Conservation (phyloP, 2,797 vertebrate species). For the Cetoscarus ocellatus region DNA sequence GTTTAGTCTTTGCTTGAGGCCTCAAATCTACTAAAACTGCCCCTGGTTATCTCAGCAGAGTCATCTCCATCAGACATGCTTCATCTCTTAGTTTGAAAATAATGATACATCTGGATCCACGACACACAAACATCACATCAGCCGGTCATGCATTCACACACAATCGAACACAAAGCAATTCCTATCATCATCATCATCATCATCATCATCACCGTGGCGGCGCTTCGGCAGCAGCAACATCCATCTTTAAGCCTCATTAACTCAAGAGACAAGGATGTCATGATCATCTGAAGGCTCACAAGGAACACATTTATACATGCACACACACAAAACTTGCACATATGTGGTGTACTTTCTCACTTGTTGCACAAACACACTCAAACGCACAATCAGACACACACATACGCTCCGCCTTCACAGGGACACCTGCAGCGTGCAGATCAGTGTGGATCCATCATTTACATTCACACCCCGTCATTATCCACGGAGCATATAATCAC, state of each 20-base stretch:
- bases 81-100: constrained; percentile 10
- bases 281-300: constrained; percentile 14
- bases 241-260: constrained; percentile 55
- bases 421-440: constrained; percentile 27
- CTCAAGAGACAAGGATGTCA: constrained; percentile 32
- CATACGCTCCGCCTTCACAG: neutral
- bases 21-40: too few relatives aligned
- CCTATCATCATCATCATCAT: constrained; percentile 26
- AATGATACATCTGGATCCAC: neutral
- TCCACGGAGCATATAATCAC: constrained; percentile 24
- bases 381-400: neutral
- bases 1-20: too few relatives aligned
- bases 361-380: neutral
- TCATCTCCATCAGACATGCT: constrained; percentile 48
- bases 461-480: constrained; percentile 22
- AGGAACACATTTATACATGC: neutral
- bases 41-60: constrained; percentile 1
- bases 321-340: neutral
- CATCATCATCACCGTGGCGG: constrained; percentile 26
- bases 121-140: neutral
- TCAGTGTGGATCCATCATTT: constrained; percentile 15
- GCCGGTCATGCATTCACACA: constrained; percentile 7
- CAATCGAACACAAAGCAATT: constrained; percentile 6
- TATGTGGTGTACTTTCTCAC: neutral
- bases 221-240: constrained; percentile 34